phyloP scores from a whole-genome alignment of 2,888 invertebrate species.

The Sussaba pulchella region DNA sequence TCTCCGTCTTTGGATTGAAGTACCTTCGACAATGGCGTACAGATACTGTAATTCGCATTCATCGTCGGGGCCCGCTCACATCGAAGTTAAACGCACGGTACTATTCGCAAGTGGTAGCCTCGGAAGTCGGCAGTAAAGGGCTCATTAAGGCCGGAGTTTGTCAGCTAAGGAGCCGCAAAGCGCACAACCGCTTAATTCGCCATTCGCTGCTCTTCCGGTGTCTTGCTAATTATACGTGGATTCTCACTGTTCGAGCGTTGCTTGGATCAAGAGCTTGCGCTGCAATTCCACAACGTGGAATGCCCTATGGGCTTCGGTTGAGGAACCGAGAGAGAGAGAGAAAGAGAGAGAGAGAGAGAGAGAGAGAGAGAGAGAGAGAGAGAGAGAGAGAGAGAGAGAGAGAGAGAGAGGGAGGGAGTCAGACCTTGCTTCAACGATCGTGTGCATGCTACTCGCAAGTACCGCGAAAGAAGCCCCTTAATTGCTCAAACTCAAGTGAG shows the following conservation, averaged over 20 bases:
- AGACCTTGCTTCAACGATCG: constrained; percentile 9
- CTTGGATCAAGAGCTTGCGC: constrained; percentile 29
- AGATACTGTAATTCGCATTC: constrained; percentile 10
- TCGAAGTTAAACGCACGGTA: constrained; percentile 16
- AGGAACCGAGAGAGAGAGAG: too few relatives aligned
- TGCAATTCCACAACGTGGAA: constrained; percentile 21
- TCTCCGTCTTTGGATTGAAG: too few relatives aligned
- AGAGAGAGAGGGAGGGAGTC: too few relatives aligned
- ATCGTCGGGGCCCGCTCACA: constrained; percentile 3
- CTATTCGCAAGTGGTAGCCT: background rate
- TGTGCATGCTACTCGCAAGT: constrained; percentile 26
- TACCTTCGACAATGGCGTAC: background rate
- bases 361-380: too few relatives aligned
- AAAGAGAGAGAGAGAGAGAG: too few relatives aligned
- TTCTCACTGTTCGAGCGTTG: constrained; percentile 12
- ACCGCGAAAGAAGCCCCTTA: constrained; percentile 5
- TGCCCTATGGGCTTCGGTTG: background rate
- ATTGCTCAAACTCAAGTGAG: constrained; percentile 46
- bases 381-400: too few relatives aligned
- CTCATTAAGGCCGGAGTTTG: constrained; percentile 22
- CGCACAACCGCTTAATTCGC: constrained; percentile 4
- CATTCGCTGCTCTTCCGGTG: constrained; percentile 8
- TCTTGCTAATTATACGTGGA: constrained; percentile 53
- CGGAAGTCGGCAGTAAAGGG: background rate
- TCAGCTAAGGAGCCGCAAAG: constrained; percentile 7